Evolutionary conservation across 2,113 vertebrate genomes (phyloP), one percentile per base, ranked within the genome.

Genomic region (Thamnophis sirtalis): DNA sequence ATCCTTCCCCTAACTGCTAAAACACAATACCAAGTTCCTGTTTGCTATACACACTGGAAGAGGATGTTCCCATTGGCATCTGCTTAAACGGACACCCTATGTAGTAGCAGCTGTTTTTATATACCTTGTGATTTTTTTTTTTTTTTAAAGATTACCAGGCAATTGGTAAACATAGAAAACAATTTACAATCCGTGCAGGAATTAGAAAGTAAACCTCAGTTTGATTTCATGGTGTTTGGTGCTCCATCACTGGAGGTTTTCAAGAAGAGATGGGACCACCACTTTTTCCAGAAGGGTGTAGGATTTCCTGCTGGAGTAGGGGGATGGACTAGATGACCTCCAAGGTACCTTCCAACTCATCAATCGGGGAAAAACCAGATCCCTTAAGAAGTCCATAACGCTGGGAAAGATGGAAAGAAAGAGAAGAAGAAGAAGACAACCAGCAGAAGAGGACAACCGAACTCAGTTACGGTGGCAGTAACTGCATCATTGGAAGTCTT

Each of bases 51-150:
- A 96, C 97, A 90, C 92, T 80, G 17, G 17, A 92, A 90, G 95
- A 85, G 89, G 95, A 94, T 24, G 54, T 91, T 96, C 96, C 53
- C 96, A 96, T 94, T 80, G 96, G 96, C 24, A 73, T 90, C 92
- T 91, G 50, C 93, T 21, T 93, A 93, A 94, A 94, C 93, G 94
- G 13, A 92, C 55, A 97, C 96, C 95, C 95, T 95, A 80, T 96
- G 92, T 94, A 93, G 86, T 89, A 94, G 90, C 84, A 50, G 90
- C 93, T 89, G 92, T 54, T 92, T 63, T 63, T 60, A 90, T 94
- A 56, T 95, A 97, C 96, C 92, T 97, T 97, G 97, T 96, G 91
- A 48, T 96, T n/a, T n/a, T n/a, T n/a, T n/a, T n/a, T n/a, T n/a
- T n/a, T n/a, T n/a, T n/a, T n/a, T n/a, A n/a, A n/a, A n/a, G 94